Conservation (phyloP, 2,797 vertebrate genomes). For the Gymnoscopelus microlampas region DNA sequence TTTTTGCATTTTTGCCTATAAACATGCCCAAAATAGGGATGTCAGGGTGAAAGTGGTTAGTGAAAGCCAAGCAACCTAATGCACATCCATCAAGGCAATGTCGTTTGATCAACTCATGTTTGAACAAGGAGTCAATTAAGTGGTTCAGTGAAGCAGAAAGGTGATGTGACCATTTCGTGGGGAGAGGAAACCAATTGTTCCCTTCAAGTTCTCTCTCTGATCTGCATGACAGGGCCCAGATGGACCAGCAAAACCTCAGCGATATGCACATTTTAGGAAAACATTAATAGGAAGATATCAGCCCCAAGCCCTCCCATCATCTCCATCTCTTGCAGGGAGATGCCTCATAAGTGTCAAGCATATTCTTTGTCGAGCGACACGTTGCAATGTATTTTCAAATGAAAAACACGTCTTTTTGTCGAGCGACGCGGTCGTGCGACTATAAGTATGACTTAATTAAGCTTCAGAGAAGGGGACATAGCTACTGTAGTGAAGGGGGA, state of each 20-base stretch:
- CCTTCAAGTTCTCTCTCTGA: conserved; percentile 54
- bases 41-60: background rate
- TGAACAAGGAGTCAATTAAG: conserved; percentile 63
- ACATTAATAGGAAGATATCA: conserved; percentile 6
- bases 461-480: conserved; percentile 13
- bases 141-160: conserved; percentile 64
- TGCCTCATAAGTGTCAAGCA: background rate
- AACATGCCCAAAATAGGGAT: background rate
- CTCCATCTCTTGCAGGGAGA: background rate
- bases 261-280: conserved; percentile 18
- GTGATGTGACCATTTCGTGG: conserved; percentile 41
- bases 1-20: background rate
- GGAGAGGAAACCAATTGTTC: conserved; percentile 44
- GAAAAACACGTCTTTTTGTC: too few species aligned
- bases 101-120: conserved; percentile 38
- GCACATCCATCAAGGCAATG: conserved; percentile 13
- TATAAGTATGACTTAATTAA: too few species aligned
- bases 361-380: too few species aligned
- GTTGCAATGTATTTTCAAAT: too few species aligned
- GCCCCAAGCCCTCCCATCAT: background rate
- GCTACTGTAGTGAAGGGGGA: conserved; percentile 3
- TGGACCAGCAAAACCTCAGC: conserved; percentile 46
- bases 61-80: conserved; percentile 12
- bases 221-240: conserved; percentile 70
- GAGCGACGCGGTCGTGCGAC: too few species aligned